These are phyloP conservation scores for Lasioglossum figueresi DNA, from an alignment of 2,888 invertebrate genomes.

Conservation along the genomic window DNA sequence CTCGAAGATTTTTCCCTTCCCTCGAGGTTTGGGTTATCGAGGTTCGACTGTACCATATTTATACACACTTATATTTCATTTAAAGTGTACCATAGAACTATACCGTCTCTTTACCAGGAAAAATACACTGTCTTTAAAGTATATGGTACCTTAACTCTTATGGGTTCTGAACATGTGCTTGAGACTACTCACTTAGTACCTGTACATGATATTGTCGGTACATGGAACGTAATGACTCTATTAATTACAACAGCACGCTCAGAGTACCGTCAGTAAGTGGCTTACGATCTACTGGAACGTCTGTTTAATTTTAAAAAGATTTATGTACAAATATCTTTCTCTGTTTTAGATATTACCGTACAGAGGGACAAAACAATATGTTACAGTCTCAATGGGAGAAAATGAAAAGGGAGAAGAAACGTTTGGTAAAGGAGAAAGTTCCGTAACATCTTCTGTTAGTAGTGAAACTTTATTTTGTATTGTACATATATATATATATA, in stretches of 20 bases:
- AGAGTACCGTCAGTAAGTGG: constrained; percentile 52
- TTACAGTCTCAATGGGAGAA: constrained; percentile 28
- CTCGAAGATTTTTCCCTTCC: neutral
- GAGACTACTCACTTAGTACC: constrained; percentile 32
- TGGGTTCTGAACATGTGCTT: constrained; percentile 22
- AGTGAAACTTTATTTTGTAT: neutral
- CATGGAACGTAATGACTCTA: constrained; percentile 19
- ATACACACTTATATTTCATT: neutral
- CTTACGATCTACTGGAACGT: neutral
- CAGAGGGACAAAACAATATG: constrained; percentile 27
- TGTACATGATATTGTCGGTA: constrained; percentile 37
- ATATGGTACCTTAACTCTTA: constrained; percentile 45
- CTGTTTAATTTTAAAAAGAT: neutral
- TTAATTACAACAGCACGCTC: constrained; percentile 26
- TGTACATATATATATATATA: neutral
- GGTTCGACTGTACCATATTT: neutral
- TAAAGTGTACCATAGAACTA: neutral
- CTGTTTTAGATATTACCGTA: constrained; percentile 39
- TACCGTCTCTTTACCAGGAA: constrained; percentile 29
- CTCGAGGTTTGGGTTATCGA: neutral
- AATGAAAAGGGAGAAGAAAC: constrained; percentile 26
- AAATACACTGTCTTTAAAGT: constrained; percentile 52
- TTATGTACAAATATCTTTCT: neutral
- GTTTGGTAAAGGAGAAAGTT: neutral
- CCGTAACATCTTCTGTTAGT: neutral